phyloP scores from a whole-genome alignment of 2,797 vertebrate genomes.

The Distichodus sexfasciatus region DNA sequence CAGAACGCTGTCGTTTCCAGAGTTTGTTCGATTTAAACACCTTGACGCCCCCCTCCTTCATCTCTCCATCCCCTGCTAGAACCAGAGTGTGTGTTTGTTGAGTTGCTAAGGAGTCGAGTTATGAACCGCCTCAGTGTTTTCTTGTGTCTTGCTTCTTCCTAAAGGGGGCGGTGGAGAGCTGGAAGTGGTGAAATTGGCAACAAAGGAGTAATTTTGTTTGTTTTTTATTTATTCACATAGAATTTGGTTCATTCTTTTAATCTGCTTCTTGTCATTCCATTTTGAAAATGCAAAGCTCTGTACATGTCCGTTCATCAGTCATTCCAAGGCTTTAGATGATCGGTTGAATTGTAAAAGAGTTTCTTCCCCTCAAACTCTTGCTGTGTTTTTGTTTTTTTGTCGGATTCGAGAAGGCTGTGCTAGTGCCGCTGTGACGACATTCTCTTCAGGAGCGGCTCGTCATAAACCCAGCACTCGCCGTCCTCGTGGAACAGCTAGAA shows the following conservation, averaged over 20 bases:
- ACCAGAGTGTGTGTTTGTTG: constrained; percentile 46
- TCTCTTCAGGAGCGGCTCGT: constrained; percentile 94
- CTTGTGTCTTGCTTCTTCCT: constrained; percentile 48
- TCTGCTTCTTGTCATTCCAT: constrained; percentile 62
- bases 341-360: constrained; percentile 75
- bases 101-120: constrained; percentile 52
- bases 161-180: constrained; percentile 50
- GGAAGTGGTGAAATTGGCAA: constrained; percentile 61
- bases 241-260: constrained; percentile 64
- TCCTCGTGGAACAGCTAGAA: constrained; percentile 95
- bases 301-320: constrained; percentile 72
- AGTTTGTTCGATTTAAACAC: constrained; percentile 65
- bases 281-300: constrained; percentile 75
- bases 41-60: constrained; percentile 27
- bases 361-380: constrained; percentile 77
- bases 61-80: neutral
- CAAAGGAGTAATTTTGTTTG: constrained; percentile 61
- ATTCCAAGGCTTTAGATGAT: constrained; percentile 75
- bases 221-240: constrained; percentile 56
- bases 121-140: constrained; percentile 46
- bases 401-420: constrained; percentile 46
- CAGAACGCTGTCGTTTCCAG: constrained; percentile 83
- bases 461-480: constrained; percentile 97
- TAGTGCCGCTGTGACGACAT: constrained; percentile 82
- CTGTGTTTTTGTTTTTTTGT: no score